phyloP scores from a whole-genome alignment of 2,113 vertebrate genomes.

The Ahaetulla prasina region DNA sequence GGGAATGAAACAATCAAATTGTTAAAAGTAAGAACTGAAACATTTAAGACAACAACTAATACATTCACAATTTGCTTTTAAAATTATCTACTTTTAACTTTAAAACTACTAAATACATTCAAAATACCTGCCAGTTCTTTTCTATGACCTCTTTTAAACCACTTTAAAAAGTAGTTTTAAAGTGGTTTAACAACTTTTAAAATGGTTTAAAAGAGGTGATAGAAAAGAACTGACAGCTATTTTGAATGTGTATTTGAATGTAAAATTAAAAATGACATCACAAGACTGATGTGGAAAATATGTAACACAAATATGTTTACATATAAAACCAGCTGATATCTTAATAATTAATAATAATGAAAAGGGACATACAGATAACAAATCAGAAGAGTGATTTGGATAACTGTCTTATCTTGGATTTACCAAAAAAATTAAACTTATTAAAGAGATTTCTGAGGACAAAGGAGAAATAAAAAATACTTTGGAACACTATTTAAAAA shows the following conservation, averaged over 20 bases:
- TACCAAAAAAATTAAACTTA: background rate
- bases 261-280: background rate
- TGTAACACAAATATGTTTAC: background rate
- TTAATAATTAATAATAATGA: background rate
- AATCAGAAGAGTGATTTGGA: background rate
- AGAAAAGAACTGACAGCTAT: background rate
- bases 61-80: background rate
- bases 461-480: background rate
- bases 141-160: too few relatives aligned
- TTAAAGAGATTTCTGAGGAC: background rate
- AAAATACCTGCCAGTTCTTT: too few relatives aligned
- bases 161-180: too few relatives aligned
- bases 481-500: background rate
- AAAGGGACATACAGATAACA: background rate
- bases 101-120: background rate
- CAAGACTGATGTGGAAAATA: background rate
- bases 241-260: background rate
- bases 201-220: background rate
- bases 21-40: background rate
- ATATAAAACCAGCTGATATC: background rate
- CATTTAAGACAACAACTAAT: background rate
- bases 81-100: background rate
- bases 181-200: background rate
- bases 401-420: background rate
- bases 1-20: background rate